A percentile compares a stretch with the other conserved stretches of the same genome.
phyloP scores from a whole-genome alignment of 2,113 vertebrate species.

The Natator depressus region DNA sequence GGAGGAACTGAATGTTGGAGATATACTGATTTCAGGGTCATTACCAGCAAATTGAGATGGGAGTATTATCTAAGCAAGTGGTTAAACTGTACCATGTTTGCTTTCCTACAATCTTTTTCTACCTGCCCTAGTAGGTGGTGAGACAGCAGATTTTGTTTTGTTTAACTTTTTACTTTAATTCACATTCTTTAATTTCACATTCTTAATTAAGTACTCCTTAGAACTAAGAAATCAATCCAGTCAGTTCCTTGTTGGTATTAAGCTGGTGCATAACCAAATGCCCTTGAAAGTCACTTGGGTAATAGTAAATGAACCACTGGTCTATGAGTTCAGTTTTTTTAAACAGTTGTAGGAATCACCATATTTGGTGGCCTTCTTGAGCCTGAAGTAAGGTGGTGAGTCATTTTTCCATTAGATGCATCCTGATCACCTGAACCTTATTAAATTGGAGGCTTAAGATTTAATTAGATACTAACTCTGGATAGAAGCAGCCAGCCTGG shows the following conservation, averaged over 20 bases:
- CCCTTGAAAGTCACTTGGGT: conserved; percentile 66
- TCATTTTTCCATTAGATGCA: conserved; percentile 45
- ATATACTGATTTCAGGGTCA: background rate
- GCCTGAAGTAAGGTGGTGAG: conserved; percentile 3
- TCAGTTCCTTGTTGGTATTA: conserved; percentile 30
- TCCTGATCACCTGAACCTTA: background rate
- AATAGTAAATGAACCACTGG: conserved; percentile 52
- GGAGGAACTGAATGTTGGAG: conserved; percentile 18
- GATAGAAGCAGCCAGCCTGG: background rate
- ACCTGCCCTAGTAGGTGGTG: background rate
- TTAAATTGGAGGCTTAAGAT: background rate
- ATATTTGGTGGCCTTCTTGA: conserved; percentile 36
- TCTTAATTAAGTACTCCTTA: conserved; percentile 25
- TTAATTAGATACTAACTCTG: background rate
- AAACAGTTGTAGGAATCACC: conserved; percentile 49
- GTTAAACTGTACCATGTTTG: background rate
- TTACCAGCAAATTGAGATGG: background rate
- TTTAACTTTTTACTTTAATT: background rate
- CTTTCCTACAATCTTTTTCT: background rate
- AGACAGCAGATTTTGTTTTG: background rate
- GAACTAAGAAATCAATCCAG: background rate
- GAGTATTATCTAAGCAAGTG: background rate
- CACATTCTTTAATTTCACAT: conserved; percentile 15
- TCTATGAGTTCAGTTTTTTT: conserved; percentile 50
- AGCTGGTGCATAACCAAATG: conserved; percentile 33